Conservation (phyloP, 2,113 vertebrate species). For the Clupea harengus region DNA sequence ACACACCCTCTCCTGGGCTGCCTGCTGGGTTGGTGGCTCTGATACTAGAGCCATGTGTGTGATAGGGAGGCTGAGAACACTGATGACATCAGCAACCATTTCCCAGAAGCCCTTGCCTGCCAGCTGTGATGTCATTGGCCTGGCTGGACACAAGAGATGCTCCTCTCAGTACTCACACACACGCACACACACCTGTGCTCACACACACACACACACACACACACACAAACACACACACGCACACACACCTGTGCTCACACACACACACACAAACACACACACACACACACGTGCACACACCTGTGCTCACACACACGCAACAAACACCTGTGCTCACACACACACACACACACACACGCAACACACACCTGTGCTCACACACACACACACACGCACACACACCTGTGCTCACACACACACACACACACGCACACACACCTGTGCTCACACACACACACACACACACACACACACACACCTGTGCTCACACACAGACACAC, state of each 20-base stretch:
- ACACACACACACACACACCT: background rate
- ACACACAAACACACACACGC: slow-evolving; percentile 21
- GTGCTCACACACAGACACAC: background rate
- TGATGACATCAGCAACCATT: slow-evolving; percentile 14
- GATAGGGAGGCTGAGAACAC: background rate
- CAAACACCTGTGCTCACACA: too few relatives aligned
- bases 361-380: too few relatives aligned
- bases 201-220: slow-evolving; percentile 29
- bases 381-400: too few relatives aligned
- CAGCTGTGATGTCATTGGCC: slow-evolving; percentile 75
- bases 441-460: too few relatives aligned
- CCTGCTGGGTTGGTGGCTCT: too few relatives aligned
- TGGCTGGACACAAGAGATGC: slow-evolving; percentile 41
- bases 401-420: too few relatives aligned
- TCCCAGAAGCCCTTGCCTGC: slow-evolving; percentile 43
- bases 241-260: background rate
- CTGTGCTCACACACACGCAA: too few relatives aligned
- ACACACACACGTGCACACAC: background rate
- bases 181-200: slow-evolving; percentile 24
- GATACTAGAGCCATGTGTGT: too few relatives aligned
- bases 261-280: background rate
- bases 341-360: too few relatives aligned
- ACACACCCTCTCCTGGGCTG: too few relatives aligned
- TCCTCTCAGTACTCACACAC: background rate
- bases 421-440: background rate